Base-by-base conservation (phyloP, 2,888 invertebrate genomes). In the Polyploca ridens region DNA sequence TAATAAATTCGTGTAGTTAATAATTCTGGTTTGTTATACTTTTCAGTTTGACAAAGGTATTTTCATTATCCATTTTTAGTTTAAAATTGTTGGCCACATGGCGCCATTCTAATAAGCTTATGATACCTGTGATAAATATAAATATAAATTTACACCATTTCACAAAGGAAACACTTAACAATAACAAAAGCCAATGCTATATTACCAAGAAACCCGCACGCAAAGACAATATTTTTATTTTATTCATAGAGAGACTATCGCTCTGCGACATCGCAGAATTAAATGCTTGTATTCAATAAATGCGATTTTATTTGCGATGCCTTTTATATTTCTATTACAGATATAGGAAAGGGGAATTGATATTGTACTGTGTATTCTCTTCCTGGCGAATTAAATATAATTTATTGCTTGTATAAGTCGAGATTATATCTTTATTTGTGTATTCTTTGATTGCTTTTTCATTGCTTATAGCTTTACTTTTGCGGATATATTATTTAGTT, bases 1-100 rank as follows among this genome's bases (percentile, higher is more conserved):
- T 91, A 90, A 91, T 93, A 91, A 90, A 92, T 90, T 90, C 85
- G 83, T 85, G 76, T 84, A 87, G 87, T 87, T 90, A 88, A 89
- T 90, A 86, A 89, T 89, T 90, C 83, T 79, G 77, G 78, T 78
- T 83, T 85, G 85, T 87, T 41, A 73, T 69, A 65, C 64, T 71
- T 72, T 63, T 62, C 16, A 19, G 64, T 62, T 61, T 44, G 61
- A 44, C 44, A 61, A 1, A 27, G 10, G 10, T 13, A 27, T 7
- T 27, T 13, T 44, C 13, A 44, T 41, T 41, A 13, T 61, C 44
- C 27, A 61, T 44, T 61, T 6, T 41, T 1, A 4, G 10, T 5
- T 16, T 14, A n/a, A n/a, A 49, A 3, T 38, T 38, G n/a, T n/a
- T n/a, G n/a, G n/a, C n/a, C n/a, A n/a, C n/a, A n/a, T 41, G 13